A percentile compares a stretch with the other conserved stretches of the same genome.
Evolutionary conservation across 2,113 vertebrate genomes (phyloP).

Genomic region (Urocolius indicus): DNA sequence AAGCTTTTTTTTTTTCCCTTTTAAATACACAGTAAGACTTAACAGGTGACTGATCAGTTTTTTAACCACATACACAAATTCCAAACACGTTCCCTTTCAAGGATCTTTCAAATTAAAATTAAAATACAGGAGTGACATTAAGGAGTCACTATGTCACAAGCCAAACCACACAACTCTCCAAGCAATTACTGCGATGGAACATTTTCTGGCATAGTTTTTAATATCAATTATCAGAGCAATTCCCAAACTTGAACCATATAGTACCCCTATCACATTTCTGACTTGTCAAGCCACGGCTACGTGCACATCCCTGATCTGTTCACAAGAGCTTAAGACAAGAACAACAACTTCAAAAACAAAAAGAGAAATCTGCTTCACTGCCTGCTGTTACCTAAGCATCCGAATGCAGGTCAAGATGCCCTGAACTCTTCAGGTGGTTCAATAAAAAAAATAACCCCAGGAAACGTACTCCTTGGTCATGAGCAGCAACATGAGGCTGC

Average conservation of each 20-base stretch:
- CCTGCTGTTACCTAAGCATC: not conserved
- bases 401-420: not conserved
- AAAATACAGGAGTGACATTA: not conserved
- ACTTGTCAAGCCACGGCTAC: not conserved
- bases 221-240: not conserved
- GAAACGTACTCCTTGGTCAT: not conserved
- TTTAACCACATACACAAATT: not conserved
- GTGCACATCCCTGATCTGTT: not conserved
- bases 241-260: not conserved
- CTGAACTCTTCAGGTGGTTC: not conserved
- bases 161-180: not conserved
- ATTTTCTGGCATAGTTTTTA: not conserved
- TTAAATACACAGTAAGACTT: not conserved
- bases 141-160: not conserved
- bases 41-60: not conserved
- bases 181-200: not conserved
- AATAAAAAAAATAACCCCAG: not conserved
- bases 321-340: not conserved
- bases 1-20: not conserved
- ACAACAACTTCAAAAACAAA: not conserved
- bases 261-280: not conserved
- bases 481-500: rapidly evolving
- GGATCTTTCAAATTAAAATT: not conserved
- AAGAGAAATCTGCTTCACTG: not conserved
- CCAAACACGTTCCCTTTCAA: not conserved